phyloP scores from a whole-genome alignment of 2,888 invertebrate genomes.

The Drepana falcataria region DNA sequence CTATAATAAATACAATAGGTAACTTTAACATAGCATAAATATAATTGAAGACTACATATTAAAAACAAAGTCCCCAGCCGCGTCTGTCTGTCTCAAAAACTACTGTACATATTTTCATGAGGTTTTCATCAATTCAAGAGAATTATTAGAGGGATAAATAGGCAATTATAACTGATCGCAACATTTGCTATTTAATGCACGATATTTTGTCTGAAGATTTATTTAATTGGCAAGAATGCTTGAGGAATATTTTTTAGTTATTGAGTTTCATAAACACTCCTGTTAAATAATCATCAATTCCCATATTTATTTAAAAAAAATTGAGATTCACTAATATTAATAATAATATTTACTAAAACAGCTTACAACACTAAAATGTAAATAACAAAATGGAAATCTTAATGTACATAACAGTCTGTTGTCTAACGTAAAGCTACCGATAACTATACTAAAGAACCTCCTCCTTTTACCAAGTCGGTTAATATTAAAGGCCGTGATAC shows the following conservation, averaged over 20 bases:
- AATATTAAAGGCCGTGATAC: constrained; percentile 11
- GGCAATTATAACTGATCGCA: no score
- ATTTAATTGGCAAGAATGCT: constrained; percentile 2
- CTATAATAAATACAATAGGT: no score
- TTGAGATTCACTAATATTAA: constrained; percentile 33
- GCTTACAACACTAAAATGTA: constrained; percentile 29
- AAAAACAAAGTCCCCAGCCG: no score
- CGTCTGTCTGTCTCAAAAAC: no score
- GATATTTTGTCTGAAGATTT: background rate
- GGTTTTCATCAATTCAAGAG: no score
- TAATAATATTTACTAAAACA: constrained; percentile 23
- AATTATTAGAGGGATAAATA: no score
- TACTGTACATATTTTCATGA: no score
- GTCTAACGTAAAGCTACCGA: constrained; percentile 52
- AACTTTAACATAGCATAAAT: no score
- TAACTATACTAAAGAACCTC: constrained; percentile 23
- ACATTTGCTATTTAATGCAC: no score
- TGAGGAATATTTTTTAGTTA: background rate
- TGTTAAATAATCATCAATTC: background rate
- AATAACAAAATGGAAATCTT: constrained; percentile 39
- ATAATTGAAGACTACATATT: no score
- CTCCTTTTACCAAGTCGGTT: no score
- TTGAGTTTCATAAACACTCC: background rate
- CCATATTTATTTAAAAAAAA: background rate
- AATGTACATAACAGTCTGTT: constrained; percentile 54